A percentile compares a stretch with the other conserved stretches of the same genome.
Evolutionary conservation across 2,888 invertebrate species (phyloP).

Genomic region (Eugnorisma glareosa): DNA sequence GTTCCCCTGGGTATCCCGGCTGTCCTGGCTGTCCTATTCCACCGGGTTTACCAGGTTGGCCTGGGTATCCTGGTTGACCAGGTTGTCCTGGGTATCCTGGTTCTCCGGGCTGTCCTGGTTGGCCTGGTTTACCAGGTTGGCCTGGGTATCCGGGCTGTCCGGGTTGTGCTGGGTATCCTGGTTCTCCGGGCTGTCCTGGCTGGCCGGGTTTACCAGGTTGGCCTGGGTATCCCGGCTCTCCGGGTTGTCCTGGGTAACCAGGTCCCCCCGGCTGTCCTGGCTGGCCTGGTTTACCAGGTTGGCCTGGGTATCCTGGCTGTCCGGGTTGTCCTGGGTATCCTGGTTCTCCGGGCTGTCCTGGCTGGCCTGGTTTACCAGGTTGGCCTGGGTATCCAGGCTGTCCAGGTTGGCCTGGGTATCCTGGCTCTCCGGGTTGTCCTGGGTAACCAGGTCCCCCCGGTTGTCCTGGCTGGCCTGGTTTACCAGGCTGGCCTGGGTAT

Average conservation of each 20-base stretch:
- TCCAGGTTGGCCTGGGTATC: conserved; percentile 30
- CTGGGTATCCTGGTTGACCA: conserved; percentile 37
- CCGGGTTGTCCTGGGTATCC: conserved; percentile 26
- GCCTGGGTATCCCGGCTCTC: neutral
- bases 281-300: neutral
- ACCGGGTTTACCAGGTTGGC: conserved; percentile 55
- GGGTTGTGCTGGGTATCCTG: conserved; percentile 31
- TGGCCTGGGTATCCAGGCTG: conserved; percentile 45
- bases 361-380: neutral
- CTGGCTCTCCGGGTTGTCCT: conserved; percentile 67
- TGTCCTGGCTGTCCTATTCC: conserved; percentile 67
- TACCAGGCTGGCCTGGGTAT: conserved; percentile 24
- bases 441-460: conserved; percentile 65
- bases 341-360: conserved; percentile 22
- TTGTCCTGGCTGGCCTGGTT: conserved; percentile 74
- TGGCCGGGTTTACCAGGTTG: conserved; percentile 13
- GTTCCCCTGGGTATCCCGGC: conserved; percentile 70
- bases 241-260: neutral
- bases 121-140: conserved; percentile 24
- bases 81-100: conserved; percentile 3
- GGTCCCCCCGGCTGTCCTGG: neutral
- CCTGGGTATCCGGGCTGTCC: conserved; percentile 28
- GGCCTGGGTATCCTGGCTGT: conserved; percentile 20
- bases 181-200: conserved; percentile 23
- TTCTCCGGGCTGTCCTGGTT: conserved; percentile 13